These are phyloP conservation scores for Fistularia commersonii DNA, from an alignment of 2,797 vertebrate species.

Conservation along the genomic window DNA sequence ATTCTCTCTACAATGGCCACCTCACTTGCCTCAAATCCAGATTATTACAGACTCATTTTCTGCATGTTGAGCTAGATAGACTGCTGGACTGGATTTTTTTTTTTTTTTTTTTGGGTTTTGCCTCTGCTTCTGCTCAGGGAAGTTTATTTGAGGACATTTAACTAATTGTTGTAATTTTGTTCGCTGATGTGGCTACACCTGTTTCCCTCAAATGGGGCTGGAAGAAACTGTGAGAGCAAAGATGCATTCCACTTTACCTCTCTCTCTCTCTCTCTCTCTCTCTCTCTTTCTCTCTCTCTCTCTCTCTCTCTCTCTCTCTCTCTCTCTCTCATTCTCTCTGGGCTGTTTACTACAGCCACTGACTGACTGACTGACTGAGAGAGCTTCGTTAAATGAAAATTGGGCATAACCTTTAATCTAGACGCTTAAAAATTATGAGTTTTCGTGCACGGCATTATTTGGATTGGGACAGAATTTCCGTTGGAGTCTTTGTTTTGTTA, in stretches of 20 bases:
- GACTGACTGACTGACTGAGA: too few relatives aligned
- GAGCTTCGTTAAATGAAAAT: too few relatives aligned
- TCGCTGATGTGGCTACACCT: conserved; percentile 64
- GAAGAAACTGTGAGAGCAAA: conserved; percentile 36
- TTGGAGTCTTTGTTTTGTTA: neutral
- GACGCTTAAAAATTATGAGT: conserved; percentile 2
- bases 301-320: too few relatives aligned
- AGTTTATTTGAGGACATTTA: conserved; percentile 80
- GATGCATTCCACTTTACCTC: conserved; percentile 23
- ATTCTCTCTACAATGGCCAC: conserved; percentile 76
- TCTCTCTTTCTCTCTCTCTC: too few relatives aligned
- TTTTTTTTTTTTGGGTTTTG: conserved; percentile 17
- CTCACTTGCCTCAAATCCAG: conserved; percentile 67
- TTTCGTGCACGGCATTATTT: conserved; percentile 2
- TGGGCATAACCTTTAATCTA: conserved; percentile 4
- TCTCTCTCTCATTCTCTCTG: too few relatives aligned
- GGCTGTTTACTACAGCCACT: too few relatives aligned
- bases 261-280: neutral
- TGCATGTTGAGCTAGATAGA: conserved; percentile 66
- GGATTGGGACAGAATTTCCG: neutral
- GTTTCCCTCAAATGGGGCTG: conserved; percentile 53
- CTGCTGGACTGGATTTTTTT: conserved; percentile 56
- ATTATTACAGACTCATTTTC: conserved; percentile 74
- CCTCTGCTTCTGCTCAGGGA: conserved; percentile 80
- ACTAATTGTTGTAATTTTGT: conserved; percentile 76